These are phyloP conservation scores for Dicerorhinus sumatrensis DNA, from an alignment of 2,113 vertebrate species.

Conservation along the genomic window DNA sequence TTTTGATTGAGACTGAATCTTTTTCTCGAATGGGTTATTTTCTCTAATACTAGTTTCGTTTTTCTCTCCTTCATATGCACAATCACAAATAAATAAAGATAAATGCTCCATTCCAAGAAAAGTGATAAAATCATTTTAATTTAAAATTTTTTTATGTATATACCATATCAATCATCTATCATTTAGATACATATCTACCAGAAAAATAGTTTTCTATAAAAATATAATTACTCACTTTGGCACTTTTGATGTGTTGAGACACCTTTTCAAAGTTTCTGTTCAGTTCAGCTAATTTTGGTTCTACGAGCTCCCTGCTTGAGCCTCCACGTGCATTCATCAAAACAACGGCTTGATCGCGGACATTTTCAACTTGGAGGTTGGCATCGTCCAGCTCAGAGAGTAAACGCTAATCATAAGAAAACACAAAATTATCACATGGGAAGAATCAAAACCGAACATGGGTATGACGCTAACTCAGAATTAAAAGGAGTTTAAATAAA, in stretches of 20 bases:
- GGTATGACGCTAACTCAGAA: not conserved
- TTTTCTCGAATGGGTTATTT: not conserved
- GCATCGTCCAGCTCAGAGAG: constrained; percentile 93
- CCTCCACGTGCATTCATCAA: constrained; percentile 94
- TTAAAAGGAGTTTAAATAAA: not conserved
- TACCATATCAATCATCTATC: not conserved
- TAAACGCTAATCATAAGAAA: constrained; percentile 88
- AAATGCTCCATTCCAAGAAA: not conserved
- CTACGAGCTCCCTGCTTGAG: constrained; percentile 93
- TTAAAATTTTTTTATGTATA: not conserved
- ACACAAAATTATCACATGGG: not conserved
- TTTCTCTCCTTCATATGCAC: not conserved
- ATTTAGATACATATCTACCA: not conserved
- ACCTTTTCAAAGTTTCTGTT: constrained; percentile 97
- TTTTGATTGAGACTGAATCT: not conserved
- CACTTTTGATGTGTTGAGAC: constrained; percentile 94
- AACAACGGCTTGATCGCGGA: constrained; percentile 93
- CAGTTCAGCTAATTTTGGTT: constrained; percentile 95
- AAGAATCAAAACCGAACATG: constrained; percentile 28
- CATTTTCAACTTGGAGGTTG: constrained; percentile 92
- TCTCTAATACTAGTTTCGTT: not conserved
- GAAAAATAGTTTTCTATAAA: not conserved
- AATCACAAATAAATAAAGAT: not conserved
- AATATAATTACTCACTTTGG: constrained; percentile 88
- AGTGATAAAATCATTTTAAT: not conserved